Conservation (phyloP, 2,797 vertebrate species). For the Hydrolagus colliei region DNA sequence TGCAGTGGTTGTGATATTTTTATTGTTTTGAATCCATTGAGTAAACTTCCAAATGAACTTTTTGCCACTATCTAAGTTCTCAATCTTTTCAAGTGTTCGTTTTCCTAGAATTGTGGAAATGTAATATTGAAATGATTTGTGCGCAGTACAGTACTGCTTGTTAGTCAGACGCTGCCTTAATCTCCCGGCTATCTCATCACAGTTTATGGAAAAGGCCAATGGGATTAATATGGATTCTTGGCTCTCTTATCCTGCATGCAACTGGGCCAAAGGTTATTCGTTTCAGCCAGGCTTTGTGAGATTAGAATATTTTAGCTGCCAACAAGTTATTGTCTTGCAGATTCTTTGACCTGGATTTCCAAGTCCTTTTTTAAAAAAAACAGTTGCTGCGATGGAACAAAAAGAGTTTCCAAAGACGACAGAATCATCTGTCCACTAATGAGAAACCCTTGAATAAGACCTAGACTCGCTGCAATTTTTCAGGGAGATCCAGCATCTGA, state of each 20-base stretch:
- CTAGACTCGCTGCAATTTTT: background rate
- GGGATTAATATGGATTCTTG: background rate
- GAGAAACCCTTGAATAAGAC: background rate
- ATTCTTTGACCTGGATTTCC: background rate
- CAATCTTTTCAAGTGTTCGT: too few species aligned
- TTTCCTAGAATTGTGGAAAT: too few species aligned
- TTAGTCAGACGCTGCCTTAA: background rate
- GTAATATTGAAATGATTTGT: background rate
- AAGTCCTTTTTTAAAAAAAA: background rate
- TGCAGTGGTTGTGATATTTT: too few species aligned
- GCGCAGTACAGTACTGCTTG: too few species aligned
- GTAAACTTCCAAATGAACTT: too few species aligned
- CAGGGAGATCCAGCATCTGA: background rate
- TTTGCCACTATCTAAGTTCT: too few species aligned
- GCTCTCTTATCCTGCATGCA: background rate
- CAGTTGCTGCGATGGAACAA: background rate
- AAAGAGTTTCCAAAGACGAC: too few species aligned
- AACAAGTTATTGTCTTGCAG: background rate
- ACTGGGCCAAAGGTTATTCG: background rate
- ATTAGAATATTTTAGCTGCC: slow-evolving; percentile 2
- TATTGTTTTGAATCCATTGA: too few species aligned
- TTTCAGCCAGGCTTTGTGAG: background rate
- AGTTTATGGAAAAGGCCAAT: background rate
- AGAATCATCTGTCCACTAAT: background rate
- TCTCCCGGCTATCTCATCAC: background rate